A percentile compares a stretch with the other conserved stretches of the same genome.
Conservation (phyloP, 2,888 invertebrate species). For the Ormia ochracea region DNA sequence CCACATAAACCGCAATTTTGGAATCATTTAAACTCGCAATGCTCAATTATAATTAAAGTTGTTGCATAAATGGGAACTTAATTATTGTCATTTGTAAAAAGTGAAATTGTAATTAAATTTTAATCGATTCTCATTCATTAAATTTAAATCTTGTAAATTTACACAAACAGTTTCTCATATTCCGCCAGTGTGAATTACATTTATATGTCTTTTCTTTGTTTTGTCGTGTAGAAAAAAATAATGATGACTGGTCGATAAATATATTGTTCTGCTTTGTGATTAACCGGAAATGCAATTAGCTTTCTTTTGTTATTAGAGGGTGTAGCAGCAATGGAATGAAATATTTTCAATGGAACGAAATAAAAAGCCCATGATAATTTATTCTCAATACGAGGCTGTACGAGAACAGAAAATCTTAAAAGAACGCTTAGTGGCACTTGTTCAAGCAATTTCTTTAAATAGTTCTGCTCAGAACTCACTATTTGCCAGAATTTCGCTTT, state of each 20-base stretch:
- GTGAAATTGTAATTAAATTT: slow-evolving; percentile 47
- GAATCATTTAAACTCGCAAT: slow-evolving; percentile 35
- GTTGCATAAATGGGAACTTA: slow-evolving; percentile 12
- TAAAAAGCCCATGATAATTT: not conserved
- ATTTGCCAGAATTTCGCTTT: too few relatives aligned
- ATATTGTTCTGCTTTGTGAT: slow-evolving; percentile 45
- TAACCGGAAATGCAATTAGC: slow-evolving; percentile 58
- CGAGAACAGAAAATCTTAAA: too few relatives aligned
- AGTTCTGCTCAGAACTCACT: too few relatives aligned
- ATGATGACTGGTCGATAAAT: slow-evolving; percentile 43
- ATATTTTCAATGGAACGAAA: not conserved
- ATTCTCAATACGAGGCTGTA: too few relatives aligned
- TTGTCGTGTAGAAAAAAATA: not conserved
- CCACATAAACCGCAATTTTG: slow-evolving; percentile 12
- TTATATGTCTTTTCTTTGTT: not conserved
- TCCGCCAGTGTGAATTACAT: not conserved
- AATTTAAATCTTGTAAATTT: slow-evolving; percentile 16
- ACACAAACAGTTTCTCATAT: slow-evolving; percentile 30
- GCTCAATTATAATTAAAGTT: slow-evolving; percentile 5
- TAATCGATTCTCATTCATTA: slow-evolving; percentile 24
- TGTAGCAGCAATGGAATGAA: not conserved
- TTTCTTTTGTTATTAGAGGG: not conserved
- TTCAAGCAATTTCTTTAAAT: too few relatives aligned
- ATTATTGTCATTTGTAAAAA: slow-evolving; percentile 22
- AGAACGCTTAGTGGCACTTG: too few relatives aligned